Base-by-base conservation (phyloP, 2,888 invertebrate species). In the Halictus ligatus region DNA sequence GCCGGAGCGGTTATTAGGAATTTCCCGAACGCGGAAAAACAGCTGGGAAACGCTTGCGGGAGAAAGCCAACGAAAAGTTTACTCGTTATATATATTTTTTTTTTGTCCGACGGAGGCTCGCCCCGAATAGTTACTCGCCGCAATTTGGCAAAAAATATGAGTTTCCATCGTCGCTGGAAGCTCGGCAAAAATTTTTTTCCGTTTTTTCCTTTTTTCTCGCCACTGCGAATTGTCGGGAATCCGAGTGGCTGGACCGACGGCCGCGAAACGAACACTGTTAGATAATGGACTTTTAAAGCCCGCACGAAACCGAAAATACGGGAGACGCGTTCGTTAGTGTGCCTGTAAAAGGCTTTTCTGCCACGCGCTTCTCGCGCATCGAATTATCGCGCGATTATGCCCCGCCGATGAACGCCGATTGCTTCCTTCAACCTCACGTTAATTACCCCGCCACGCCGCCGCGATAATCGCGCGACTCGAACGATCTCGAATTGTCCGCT, bases 231-330 rank as follows among this genome's bases (percentile, higher is more conserved):
- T 64, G 75, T 71, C n/a, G 75, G n/a, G 43, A 75, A 75, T 75
- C 29, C 75, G 71, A 29, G 46, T 35, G n/a, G 48, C n/a, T 7
- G 75, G n/a, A 40, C 7, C 13, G 18, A n/a, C 50, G 80, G 58
- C 40, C 54, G 15, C 64, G 71, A 73, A 75, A 78, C 74, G 71
- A 83, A 67, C 75, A 72, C 64, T 46, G 71, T 80, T 64, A 67
- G 73, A 78, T 84, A 84, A 85, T 80, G 78, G 75, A 46, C 54
- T 78, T 85, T 80, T 58, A 80, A 80, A 80, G 54, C 58, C 69
- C 10, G 21, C n/a, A 6, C 50, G 54, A 50, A 58, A 80, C 75
- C 46, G 54, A 73, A 78, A 80, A 84, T 67, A 75, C 40, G 60
- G 12, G 46, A 13, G 75, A 71, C 54, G 25, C 46, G 64, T 80